Evolutionary conservation across 2,888 invertebrate genomes (phyloP), one percentile per base, ranked within the genome.

Genomic region (Drosophila planitibia): DNA sequence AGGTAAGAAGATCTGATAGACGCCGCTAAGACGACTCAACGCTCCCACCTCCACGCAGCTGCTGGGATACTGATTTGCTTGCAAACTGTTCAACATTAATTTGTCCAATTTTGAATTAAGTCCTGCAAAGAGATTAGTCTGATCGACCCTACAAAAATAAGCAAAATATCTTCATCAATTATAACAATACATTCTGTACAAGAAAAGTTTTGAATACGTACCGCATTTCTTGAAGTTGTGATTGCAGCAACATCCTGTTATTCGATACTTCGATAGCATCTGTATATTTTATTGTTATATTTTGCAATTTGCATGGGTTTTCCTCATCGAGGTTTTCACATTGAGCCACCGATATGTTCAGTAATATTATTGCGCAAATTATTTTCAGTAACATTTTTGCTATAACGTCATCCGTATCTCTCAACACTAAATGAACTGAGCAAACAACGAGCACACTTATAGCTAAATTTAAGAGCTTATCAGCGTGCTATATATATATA

Each of bases 1-100:
- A 5, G 90, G 95, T 76, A 95, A 94, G 30, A 96, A 94, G 85
- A 94, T 94, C 89, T 96, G 95, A 52, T 96, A 94, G 9, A 95
- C 95, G 3, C 95, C 95, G 35, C 62, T 61, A 0, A 7, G 62
- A 1, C 77, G 72, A 47, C 33, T 57, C n/a, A 80, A 22, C 3
- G 75, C 58, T 1, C 69, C 70, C 3, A 78, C 82, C n/a, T 90
- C 84, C 1, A 79, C 74, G 73, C 92, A 92, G 53, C 79, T 91
- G 12, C 62, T 76, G 0, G 65, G 22, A 6, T 39, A 65, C 19
- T 54, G 47, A n/a, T 5, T 4, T 4, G 39, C 5, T 25, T 33
- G 25, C 10, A 44, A 19, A 9, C 4, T 62, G 25, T 4, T 28
- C 4, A 12, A 10, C 25, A 64, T 7, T 25, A 60, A 57, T 19